A percentile compares a stretch with the other conserved stretches of the same genome.
Evolutionary conservation across 2,797 vertebrate species (phyloP).

Genomic region (Danio choprae): DNA sequence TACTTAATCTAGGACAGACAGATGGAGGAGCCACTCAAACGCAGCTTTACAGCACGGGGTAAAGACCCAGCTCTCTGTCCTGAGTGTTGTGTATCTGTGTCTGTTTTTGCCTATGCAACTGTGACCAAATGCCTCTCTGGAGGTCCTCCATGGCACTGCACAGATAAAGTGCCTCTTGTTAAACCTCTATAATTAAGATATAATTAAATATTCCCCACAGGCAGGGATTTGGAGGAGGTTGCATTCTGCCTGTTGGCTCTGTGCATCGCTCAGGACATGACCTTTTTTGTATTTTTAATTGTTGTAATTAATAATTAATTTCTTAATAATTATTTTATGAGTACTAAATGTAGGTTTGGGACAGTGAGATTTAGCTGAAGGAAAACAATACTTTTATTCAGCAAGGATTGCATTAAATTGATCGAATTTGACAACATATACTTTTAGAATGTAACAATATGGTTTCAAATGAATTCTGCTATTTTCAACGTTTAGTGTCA

Average conservation of each 20-base stretch:
- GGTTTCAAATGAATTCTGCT: too few relatives aligned
- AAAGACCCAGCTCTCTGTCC: conserved; percentile 45
- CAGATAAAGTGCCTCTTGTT: conserved; percentile 58
- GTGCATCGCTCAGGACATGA: conserved; percentile 41
- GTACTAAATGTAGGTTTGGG: background rate
- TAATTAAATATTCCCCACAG: conserved; percentile 59
- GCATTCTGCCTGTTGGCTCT: conserved; percentile 45
- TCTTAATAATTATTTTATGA: background rate
- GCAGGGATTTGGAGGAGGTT: conserved; percentile 54
- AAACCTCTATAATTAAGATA: conserved; percentile 64
- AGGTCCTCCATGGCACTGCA: conserved; percentile 48
- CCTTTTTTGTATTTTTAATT: conserved; percentile 19
- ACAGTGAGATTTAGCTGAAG: background rate
- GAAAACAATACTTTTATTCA: background rate
- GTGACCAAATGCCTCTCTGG: conserved; percentile 55
- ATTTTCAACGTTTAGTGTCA: too few relatives aligned
- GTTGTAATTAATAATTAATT: background rate
- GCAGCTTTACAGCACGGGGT: conserved; percentile 40
- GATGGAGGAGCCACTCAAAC: conserved; percentile 50
- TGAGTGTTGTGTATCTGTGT: conserved; percentile 35
- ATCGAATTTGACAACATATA: too few relatives aligned
- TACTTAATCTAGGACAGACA: conserved; percentile 55
- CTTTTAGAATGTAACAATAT: too few relatives aligned
- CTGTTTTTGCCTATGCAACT: conserved; percentile 35
- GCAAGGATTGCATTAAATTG: background rate